Evolutionary conservation across 2,797 vertebrate species (phyloP).

Genomic region (Siniperca undulata): DNA sequence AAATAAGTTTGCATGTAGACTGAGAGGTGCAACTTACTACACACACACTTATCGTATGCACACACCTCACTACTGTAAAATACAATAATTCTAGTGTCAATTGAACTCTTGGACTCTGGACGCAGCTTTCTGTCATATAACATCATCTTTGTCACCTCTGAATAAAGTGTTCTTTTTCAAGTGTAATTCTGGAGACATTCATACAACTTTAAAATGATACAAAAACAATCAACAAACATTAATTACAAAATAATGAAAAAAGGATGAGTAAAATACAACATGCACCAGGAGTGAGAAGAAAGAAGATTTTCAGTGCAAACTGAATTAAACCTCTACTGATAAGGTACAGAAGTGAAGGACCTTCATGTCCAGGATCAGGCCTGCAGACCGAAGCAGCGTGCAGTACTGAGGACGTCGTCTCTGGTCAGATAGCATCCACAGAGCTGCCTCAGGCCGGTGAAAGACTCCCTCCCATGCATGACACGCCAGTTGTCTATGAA

Average conservation of each 20-base stretch:
- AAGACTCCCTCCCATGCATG: constrained; percentile 93
- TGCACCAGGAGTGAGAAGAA: background rate
- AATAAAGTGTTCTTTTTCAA: constrained; percentile 2
- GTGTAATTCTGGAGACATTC: background rate
- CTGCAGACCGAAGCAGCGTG: constrained; percentile 89
- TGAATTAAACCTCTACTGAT: background rate
- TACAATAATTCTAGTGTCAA: background rate
- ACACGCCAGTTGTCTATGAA: constrained; percentile 96
- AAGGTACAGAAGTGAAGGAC: background rate
- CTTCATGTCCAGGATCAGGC: constrained; percentile 75
- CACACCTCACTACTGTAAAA: background rate
- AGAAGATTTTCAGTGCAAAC: background rate
- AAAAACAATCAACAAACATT: background rate
- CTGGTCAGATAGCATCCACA: constrained; percentile 95
- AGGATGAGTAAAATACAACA: background rate
- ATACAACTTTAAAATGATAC: background rate
- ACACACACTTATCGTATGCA: background rate
- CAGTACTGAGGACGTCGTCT: constrained; percentile 91
- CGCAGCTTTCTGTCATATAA: background rate
- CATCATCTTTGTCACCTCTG: background rate
- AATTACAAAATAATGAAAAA: background rate
- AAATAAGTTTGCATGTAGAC: background rate
- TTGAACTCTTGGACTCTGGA: background rate
- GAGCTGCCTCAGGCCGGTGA: constrained; percentile 92
- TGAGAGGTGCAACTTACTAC: too few relatives aligned